phyloP scores from a whole-genome alignment of 2,797 vertebrate species.

The Calcarius lapponicus region DNA sequence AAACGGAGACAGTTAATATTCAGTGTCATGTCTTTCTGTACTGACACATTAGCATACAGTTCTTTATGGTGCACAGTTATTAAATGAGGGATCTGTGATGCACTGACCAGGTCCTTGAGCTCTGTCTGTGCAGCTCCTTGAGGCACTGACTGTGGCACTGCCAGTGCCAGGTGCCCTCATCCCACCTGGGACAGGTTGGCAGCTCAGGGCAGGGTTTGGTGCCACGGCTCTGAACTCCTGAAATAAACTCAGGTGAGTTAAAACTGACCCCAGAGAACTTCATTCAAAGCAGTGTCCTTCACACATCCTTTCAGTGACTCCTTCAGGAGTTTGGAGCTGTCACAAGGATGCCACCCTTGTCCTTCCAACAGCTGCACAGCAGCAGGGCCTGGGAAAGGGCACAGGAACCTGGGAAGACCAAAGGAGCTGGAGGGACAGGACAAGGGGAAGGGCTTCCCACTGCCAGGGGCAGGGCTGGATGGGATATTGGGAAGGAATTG shows the following conservation, averaged over 20 bases:
- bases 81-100: rapidly evolving
- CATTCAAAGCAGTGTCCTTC: not conserved
- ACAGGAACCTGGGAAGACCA: not conserved
- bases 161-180: not conserved
- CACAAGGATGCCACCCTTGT: not conserved
- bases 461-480: not conserved
- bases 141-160: not conserved
- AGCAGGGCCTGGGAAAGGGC: not conserved
- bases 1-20: not conserved
- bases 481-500: not conserved
- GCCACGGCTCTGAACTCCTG: not conserved
- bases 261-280: not conserved
- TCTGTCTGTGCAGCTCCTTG: not conserved
- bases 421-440: not conserved
- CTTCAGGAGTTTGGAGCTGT: not conserved
- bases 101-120: not conserved
- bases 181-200: rapidly evolving
- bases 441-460: not conserved
- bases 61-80: not conserved
- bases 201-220: not conserved
- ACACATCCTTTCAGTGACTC: not conserved
- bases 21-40: not conserved
- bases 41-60: not conserved
- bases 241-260: not conserved
- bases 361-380: not conserved